Evolutionary conservation across 2,797 vertebrate genomes (phyloP).

Genomic region (Synanceia verrucosa): DNA sequence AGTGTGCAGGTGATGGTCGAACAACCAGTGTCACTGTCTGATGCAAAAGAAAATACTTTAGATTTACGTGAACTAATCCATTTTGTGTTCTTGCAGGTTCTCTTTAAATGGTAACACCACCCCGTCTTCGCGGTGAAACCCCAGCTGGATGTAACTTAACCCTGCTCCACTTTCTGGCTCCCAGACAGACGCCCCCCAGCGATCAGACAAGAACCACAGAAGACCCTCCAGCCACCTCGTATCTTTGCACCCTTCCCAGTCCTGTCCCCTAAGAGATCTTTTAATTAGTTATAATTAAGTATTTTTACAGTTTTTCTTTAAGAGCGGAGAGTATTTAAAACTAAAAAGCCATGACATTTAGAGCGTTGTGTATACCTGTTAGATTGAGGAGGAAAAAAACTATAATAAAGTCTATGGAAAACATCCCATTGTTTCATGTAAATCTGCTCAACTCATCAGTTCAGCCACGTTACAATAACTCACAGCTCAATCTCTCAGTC

Average conservation of each 20-base stretch:
- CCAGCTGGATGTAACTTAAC: constrained; percentile 56
- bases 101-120: constrained; percentile 81
- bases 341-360: constrained; percentile 82
- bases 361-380: constrained; percentile 81
- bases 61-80: neutral
- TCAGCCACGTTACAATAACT: too few relatives aligned
- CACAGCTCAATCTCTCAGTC: too few relatives aligned
- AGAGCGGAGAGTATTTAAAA: constrained; percentile 87
- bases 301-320: constrained; percentile 88
- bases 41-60: neutral
- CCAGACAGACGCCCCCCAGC: constrained; percentile 30
- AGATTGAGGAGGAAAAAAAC: constrained; percentile 73
- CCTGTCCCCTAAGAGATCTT: constrained; percentile 75
- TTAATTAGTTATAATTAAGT: constrained; percentile 85
- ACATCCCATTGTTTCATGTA: constrained; percentile 2
- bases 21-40: neutral
- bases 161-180: constrained; percentile 44
- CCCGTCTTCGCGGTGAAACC: constrained; percentile 74
- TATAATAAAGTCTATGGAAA: constrained; percentile 85
- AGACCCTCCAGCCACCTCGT: constrained; percentile 10
- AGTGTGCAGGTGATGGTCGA: constrained; percentile 87
- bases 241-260: constrained; percentile 50
- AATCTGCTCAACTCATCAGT: neutral
- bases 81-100: constrained; percentile 63
- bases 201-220: constrained; percentile 69